Evolutionary conservation across 2,888 invertebrate genomes (phyloP).

Genomic region (Bembecia ichneumoniformis): DNA sequence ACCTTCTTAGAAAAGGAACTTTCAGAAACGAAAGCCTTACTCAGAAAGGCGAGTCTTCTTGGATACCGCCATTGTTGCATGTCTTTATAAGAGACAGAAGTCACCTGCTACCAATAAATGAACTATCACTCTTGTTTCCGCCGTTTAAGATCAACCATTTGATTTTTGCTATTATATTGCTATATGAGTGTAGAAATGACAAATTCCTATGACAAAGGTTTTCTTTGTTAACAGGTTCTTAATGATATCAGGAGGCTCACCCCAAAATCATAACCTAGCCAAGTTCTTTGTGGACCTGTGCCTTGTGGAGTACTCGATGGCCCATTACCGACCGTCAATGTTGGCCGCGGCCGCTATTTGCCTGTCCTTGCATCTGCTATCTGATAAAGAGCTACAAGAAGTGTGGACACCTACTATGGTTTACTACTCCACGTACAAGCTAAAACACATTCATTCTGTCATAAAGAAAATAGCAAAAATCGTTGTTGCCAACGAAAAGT

Average conservation of each 20-base stretch:
- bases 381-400: constrained; percentile 56
- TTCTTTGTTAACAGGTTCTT: constrained; percentile 60
- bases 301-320: constrained; percentile 84
- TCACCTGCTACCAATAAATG: too few relatives aligned
- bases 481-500: constrained; percentile 77
- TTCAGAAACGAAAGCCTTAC: too few relatives aligned
- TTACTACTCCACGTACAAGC: constrained; percentile 83
- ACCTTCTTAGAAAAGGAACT: too few relatives aligned
- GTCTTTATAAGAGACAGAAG: too few relatives aligned
- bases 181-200: too few relatives aligned
- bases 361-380: constrained; percentile 75
- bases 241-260: constrained; percentile 73
- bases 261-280: constrained; percentile 81
- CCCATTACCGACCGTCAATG: constrained; percentile 85
- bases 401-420: constrained; percentile 82
- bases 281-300: constrained; percentile 93
- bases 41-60: too few relatives aligned
- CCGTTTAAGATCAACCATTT: too few relatives aligned
- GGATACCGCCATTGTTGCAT: too few relatives aligned
- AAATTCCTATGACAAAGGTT: too few relatives aligned
- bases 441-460: constrained; percentile 78
- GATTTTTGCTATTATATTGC: too few relatives aligned
- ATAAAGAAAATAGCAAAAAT: constrained; percentile 79
- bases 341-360: constrained; percentile 87
- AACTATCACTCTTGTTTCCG: too few relatives aligned